Conservation (phyloP, 2,113 vertebrate genomes). For the Condylura cristata region DNA sequence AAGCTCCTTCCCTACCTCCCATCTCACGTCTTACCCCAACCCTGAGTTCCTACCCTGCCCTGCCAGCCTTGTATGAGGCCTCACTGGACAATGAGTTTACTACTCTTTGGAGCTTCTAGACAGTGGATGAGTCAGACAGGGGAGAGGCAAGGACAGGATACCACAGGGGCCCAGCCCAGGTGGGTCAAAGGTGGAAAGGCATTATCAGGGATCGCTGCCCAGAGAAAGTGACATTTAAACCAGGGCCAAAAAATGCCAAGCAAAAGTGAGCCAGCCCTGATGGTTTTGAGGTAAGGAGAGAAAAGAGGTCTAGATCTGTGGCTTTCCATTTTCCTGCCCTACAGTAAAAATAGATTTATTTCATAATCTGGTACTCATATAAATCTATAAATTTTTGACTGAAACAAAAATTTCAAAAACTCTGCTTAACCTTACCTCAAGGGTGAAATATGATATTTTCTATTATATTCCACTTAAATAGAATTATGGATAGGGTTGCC, state of each 20-base stretch:
- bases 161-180: background rate
- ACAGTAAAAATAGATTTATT: background rate
- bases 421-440: background rate
- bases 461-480: background rate
- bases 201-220: background rate
- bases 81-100: background rate
- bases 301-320: background rate
- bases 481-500: background rate
- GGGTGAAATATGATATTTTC: background rate
- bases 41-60: background rate
- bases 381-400: background rate
- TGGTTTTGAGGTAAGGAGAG: background rate
- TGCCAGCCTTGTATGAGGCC: background rate
- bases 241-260: background rate
- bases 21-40: rapidly evolving
- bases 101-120: background rate
- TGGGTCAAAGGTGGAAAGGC: background rate
- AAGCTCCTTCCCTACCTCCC: no score
- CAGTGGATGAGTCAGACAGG: background rate
- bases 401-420: background rate
- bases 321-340: background rate
- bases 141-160: background rate
- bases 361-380: background rate
- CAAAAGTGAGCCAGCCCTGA: background rate
- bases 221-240: background rate